Evolutionary conservation across 2,888 invertebrate species (phyloP).

Genomic region (Entomobrya multifasciata): DNA sequence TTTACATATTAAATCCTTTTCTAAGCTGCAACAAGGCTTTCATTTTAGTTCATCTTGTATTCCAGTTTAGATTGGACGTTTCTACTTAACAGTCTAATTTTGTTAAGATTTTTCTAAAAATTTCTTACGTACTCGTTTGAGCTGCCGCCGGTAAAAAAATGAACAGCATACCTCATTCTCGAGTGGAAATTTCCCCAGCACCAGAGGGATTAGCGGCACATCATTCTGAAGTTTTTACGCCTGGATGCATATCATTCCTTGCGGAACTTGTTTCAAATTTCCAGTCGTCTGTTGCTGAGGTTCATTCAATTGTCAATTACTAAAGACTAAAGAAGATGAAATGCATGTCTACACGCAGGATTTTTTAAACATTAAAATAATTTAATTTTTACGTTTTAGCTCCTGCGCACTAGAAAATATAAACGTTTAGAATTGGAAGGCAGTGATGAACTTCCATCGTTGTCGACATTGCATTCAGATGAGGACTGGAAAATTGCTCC

Average conservation of each 20-base stretch:
- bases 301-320: no score
- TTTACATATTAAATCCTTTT: no score
- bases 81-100: no score
- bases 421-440: slow-evolving; percentile 80
- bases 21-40: no score
- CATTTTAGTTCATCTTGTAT: no score
- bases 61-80: no score
- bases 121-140: no score
- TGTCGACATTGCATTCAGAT: slow-evolving; percentile 81
- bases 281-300: slow-evolving; percentile 81
- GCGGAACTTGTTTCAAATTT: slow-evolving; percentile 83
- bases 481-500: slow-evolving; percentile 85
- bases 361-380: neutral
- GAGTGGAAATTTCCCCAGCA: slow-evolving; percentile 81
- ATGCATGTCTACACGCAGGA: no score
- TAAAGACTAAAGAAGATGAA: no score
- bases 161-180: slow-evolving; percentile 48
- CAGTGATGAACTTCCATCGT: slow-evolving; percentile 80
- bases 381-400: no score
- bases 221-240: slow-evolving; percentile 84
- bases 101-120: no score
- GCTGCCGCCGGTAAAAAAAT: slow-evolving; percentile 24
- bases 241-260: slow-evolving; percentile 84
- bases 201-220: slow-evolving; percentile 84
- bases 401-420: slow-evolving; percentile 79